Conservation (phyloP, 2,888 invertebrate genomes). For the Heliconius ismenius region DNA sequence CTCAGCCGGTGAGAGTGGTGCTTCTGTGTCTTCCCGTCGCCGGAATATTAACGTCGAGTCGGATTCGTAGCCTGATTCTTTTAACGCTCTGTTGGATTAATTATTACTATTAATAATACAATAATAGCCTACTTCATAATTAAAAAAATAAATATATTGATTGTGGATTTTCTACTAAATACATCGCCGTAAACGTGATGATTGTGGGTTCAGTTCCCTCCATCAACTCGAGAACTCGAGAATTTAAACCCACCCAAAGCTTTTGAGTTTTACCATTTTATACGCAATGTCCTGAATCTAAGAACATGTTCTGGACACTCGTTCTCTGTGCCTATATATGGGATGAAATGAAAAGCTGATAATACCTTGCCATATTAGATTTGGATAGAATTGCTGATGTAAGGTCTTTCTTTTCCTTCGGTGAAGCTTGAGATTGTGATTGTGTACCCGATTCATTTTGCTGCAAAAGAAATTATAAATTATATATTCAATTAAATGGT, state of each 20-base stretch:
- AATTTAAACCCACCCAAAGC: no score
- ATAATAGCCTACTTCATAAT: background rate
- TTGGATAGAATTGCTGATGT: conserved; percentile 84
- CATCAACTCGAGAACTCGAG: no score
- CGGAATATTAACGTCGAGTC: conserved; percentile 94
- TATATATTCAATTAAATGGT: background rate
- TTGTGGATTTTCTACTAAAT: background rate
- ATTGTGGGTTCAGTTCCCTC: no score
- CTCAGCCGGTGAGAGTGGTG: conserved; percentile 87
- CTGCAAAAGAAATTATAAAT: conserved; percentile 54
- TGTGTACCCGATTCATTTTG: conserved; percentile 82
- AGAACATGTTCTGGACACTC: background rate
- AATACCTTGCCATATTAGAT: conserved; percentile 92
- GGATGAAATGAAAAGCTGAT: conserved; percentile 44
- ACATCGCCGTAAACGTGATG: background rate
- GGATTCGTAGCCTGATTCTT: conserved; percentile 95
- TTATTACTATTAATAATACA: background rate
- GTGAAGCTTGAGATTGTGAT: conserved; percentile 73
- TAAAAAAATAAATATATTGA: background rate
- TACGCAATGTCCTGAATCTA: background rate
- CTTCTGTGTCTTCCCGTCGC: conserved; percentile 85
- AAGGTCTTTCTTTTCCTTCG: conserved; percentile 84
- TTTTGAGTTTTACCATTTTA: background rate
- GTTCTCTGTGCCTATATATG: background rate
- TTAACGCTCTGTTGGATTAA: conserved; percentile 85